A percentile compares a stretch with the other conserved stretches of the same genome.
These are phyloP conservation scores for Eupithecia centaureata DNA, from an alignment of 2,888 invertebrate species.

Conservation along the genomic window DNA sequence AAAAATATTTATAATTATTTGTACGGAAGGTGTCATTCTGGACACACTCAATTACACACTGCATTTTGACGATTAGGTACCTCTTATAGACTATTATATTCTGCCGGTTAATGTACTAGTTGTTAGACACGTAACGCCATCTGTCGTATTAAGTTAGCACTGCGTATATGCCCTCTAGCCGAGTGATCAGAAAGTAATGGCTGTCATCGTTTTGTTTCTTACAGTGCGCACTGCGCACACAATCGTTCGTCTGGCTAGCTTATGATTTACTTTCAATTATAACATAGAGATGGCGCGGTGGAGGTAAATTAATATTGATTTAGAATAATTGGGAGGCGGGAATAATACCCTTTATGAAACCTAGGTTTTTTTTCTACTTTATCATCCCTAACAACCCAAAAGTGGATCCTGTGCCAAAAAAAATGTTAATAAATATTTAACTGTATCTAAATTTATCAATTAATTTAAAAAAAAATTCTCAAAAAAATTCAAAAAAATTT, in stretches of 20 bases:
- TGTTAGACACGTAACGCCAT: conserved; percentile 21
- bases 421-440: no score
- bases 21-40: no score
- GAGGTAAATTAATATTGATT: not conserved
- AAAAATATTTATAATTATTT: no score
- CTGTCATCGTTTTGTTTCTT: not conserved
- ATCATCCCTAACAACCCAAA: no score
- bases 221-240: not conserved
- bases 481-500: no score
- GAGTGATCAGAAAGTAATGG: not conserved
- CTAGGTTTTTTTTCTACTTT: no score
- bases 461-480: no score
- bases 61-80: not conserved
- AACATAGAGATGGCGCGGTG: conserved; percentile 18
- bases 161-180: not conserved
- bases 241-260: not conserved
- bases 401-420: no score
- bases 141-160: conserved; percentile 12
- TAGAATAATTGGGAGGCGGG: no score
- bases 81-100: not conserved
- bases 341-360: no score
- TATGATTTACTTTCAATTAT: conserved; percentile 3
- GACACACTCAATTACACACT: no score
- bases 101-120: not conserved
- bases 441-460: no score